phyloP scores from a whole-genome alignment of 2,888 invertebrate species.

The Diachrysia chrysitis region DNA sequence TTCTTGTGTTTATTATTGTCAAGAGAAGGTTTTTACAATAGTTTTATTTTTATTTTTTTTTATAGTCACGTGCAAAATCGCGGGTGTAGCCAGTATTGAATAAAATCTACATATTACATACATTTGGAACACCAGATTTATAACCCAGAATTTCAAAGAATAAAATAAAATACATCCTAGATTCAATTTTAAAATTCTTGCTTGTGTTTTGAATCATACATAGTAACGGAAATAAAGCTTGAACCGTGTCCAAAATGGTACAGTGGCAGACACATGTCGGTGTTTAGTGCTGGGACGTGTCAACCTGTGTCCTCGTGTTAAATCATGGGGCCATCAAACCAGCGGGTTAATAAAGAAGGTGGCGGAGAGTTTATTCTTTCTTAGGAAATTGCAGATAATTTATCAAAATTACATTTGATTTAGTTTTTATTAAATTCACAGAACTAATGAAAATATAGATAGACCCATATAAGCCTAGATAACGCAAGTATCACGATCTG shows the following conservation, averaged over 20 bases:
- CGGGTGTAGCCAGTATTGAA: too few species aligned
- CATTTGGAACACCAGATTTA: conserved; percentile 9
- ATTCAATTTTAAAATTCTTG: conserved; percentile 62
- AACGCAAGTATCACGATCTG: too few species aligned
- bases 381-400: too few species aligned
- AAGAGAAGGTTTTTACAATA: too few species aligned
- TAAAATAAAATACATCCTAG: conserved; percentile 50
- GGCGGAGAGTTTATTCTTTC: background rate
- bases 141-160: conserved; percentile 35
- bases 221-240: conserved; percentile 68
- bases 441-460: too few species aligned
- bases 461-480: too few species aligned
- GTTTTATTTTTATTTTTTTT: too few species aligned
- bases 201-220: conserved; percentile 62
- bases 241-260: conserved; percentile 63
- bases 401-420: too few species aligned
- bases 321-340: conserved; percentile 34
- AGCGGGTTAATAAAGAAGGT: conserved; percentile 15
- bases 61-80: too few species aligned
- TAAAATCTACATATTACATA: too few species aligned
- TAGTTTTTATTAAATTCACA: too few species aligned
- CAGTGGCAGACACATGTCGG: conserved; percentile 61
- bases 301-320: conserved; percentile 49
- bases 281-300: conserved; percentile 65
- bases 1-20: too few species aligned